Percentiles rank a stretch among this genome's conserved stretches.
phyloP scores from a whole-genome alignment of 2,113 vertebrate genomes.

The Okapia johnstoni region DNA sequence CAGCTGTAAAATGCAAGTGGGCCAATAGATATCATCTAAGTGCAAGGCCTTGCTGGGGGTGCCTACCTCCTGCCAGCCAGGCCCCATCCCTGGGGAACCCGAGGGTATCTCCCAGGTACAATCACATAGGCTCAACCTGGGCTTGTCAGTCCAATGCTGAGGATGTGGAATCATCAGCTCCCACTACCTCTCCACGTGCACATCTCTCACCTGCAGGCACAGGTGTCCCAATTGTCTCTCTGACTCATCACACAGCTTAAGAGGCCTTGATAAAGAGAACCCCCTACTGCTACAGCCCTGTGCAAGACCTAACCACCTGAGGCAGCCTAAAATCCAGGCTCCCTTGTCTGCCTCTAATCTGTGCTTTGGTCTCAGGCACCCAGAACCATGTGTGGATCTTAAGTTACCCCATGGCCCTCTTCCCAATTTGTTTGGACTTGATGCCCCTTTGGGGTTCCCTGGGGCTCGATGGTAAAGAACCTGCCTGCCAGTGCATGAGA shows the following conservation, averaged over 20 bases:
- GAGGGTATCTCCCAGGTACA: not conserved
- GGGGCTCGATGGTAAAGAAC: not conserved
- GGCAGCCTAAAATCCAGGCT: not conserved
- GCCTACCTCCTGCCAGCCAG: not conserved
- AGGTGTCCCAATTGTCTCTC: not conserved
- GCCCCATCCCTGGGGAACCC: not conserved
- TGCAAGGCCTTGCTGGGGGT: not conserved
- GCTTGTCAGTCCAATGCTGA: not conserved
- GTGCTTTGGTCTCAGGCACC: not conserved
- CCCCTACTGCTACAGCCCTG: not conserved
- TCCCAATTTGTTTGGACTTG: not conserved
- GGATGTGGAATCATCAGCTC: not conserved
- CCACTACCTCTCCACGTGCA: rapidly evolving
- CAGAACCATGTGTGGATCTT: not conserved
- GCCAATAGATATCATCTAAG: not conserved
- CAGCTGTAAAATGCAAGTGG: not conserved
- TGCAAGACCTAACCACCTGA: too few species aligned
- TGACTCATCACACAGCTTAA: not conserved
- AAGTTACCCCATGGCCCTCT: not conserved
- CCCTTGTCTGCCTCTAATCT: not conserved
- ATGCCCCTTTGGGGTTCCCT: not conserved
- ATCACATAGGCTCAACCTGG: too few species aligned
- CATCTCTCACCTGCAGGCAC: not conserved
- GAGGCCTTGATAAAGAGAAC: not conserved
- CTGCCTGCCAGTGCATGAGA: not conserved